Evolutionary conservation across 2,113 vertebrate species (phyloP), one percentile per base, ranked within the genome.

Genomic region (Illadopsis cleaveri): DNA sequence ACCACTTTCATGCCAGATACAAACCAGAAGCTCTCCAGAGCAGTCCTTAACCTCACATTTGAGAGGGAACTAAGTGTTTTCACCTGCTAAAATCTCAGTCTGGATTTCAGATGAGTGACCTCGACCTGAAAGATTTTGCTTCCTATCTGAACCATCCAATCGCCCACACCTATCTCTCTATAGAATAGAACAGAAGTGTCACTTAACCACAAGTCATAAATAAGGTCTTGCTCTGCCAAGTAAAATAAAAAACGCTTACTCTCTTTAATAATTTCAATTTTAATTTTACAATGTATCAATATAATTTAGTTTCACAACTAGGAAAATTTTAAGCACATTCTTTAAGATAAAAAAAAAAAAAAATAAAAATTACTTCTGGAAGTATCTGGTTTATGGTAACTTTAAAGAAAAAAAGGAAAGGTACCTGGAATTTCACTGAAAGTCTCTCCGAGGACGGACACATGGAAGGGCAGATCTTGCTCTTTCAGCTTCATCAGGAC

Each of bases 391-490:
- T 94, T 88, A 88, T 20, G 22, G n/a, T 23, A 86, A 90, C n/a
- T 94, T 82, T 42, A 79, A 92, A 70, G 33, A 44, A 57, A 47
- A 51, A 65, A 56, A 35, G 11, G 38, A 92, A 86, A 77, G 5
- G 58, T 98, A 99, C 99, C 99, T 99, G 99, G 99, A 97, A 99
- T 94, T 84, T 98, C 98, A 82, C 98, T 98, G 98, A 99, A 99
- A 97, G 98, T 98, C 98, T 99, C 99, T 95, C 99, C 99, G 54
- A 99, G 99, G 97, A 99, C 97, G 11, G 98, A 97, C 82, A 99
- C 98, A 14, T 98, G 97, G 98, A 99, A 99, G 98, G 88, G 87
- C 38, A 99, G 91, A 92, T 95, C 96, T 90, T 95, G 92, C 57
- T 99, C 98, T 95, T 99, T 99, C 94, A 98, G 98, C 96, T 98